phyloP scores from a whole-genome alignment of 1,140 invertebrate genomes.

The Heliconius congener region DNA sequence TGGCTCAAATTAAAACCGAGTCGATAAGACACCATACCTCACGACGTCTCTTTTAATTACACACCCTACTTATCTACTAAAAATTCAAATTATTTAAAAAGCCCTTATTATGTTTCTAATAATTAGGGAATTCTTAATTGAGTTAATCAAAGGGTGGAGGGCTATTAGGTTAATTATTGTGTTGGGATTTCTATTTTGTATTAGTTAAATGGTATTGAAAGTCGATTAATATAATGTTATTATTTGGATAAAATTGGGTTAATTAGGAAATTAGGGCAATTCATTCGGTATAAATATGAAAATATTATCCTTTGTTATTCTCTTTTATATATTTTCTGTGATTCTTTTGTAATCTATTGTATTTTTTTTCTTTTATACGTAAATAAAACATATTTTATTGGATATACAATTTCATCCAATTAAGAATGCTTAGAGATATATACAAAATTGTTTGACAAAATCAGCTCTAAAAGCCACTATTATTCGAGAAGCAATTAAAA shows the following conservation, averaged over 20 bases:
- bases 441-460: conserved; percentile 3
- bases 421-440: conserved; percentile 1
- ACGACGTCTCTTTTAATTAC: conserved; percentile 77
- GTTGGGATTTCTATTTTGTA: conserved; percentile 2
- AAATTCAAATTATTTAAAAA: conserved; percentile 56
- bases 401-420: neutral
- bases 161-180: conserved; percentile 13
- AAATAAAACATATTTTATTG: neutral
- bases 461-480: neutral
- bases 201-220: neutral
- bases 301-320: no score
- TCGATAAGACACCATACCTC: conserved; percentile 70
- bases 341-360: neutral
- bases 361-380: neutral
- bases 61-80: conserved; percentile 50
- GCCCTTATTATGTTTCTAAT: conserved; percentile 42
- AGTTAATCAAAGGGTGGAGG: conserved; percentile 13
- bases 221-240: neutral
- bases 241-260: neutral
- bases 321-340: no score
- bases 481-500: conserved; percentile 9
- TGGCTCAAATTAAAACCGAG: conserved; percentile 72
- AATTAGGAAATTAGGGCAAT: no score
- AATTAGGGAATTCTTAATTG: conserved; percentile 21
- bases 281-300: no score